Percentiles rank a stretch among this genome's conserved stretches.
Evolutionary conservation across 2,113 vertebrate species (phyloP).

Genomic region (Lepidothrix coronata): DNA sequence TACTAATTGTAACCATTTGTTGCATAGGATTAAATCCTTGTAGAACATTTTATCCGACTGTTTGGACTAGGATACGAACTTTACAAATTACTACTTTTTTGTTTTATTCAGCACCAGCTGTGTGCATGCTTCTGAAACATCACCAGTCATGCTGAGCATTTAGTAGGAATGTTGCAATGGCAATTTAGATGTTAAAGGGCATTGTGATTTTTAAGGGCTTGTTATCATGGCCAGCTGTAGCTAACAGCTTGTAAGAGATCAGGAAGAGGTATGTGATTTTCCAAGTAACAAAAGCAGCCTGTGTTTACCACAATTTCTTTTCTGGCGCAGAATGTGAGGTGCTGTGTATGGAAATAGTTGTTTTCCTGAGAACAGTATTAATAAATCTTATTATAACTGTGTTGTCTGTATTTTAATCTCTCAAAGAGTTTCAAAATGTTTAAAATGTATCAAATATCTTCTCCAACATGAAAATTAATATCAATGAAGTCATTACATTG

Average conservation of each 20-base stretch:
- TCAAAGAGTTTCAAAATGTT: background rate
- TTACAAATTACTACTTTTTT: conserved; percentile 18
- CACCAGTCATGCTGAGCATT: conserved; percentile 42
- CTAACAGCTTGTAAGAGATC: conserved; percentile 53
- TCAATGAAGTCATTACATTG: background rate
- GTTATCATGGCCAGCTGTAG: conserved; percentile 53
- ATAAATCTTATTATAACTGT: background rate
- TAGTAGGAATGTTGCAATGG: conserved; percentile 43
- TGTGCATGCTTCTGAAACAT: conserved; percentile 56
- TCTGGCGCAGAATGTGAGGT: background rate
- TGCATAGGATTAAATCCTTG: conserved; percentile 29
- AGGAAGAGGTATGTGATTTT: conserved; percentile 47
- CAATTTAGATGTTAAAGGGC: conserved; percentile 59
- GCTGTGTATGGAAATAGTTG: background rate
- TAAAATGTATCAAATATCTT: background rate
- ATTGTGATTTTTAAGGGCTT: conserved; percentile 51
- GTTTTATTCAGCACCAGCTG: conserved; percentile 39
- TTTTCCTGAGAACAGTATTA: background rate
- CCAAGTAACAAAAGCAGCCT: conserved; percentile 29
- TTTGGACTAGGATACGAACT: background rate
- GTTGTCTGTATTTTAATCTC: background rate
- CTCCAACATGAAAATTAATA: background rate
- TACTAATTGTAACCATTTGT: conserved; percentile 54
- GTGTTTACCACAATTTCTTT: background rate
- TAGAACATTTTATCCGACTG: background rate